Evolutionary conservation across 2,797 vertebrate species (phyloP).

Genomic region (Galagoides demidoff): DNA sequence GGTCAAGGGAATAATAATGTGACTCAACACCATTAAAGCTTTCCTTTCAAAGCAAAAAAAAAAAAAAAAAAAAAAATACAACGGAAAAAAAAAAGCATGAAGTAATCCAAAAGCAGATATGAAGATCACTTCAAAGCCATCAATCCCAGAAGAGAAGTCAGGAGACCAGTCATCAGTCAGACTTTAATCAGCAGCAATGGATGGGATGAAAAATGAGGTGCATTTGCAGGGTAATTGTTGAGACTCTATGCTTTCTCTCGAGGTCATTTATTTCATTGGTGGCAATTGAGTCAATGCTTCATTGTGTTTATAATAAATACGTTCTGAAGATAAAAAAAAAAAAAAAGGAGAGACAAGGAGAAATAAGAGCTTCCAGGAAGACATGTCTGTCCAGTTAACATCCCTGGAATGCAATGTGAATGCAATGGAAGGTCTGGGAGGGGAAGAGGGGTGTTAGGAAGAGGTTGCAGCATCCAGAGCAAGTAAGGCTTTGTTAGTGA

Average conservation of each 20-base stretch:
- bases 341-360: neutral
- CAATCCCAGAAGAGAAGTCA: conserved; percentile 78
- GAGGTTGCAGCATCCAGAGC: neutral
- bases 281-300: conserved; percentile 79
- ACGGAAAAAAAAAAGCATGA: conserved; percentile 39
- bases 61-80: neutral
- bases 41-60: conserved; percentile 16
- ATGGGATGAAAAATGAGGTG: conserved; percentile 75
- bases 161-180: conserved; percentile 82
- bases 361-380: neutral
- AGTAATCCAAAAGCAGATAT: conserved; percentile 65
- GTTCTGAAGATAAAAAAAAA: conserved; percentile 46
- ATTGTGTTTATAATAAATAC: conserved; percentile 80
- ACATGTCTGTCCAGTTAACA: too few species aligned
- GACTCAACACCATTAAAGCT: conserved; percentile 72
- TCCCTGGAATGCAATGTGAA: neutral
- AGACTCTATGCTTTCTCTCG: conserved; percentile 77
- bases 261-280: conserved; percentile 80
- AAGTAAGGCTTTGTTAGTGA: neutral
- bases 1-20: conserved; percentile 47
- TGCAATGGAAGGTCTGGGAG: neutral
- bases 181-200: conserved; percentile 84
- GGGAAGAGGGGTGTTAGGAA: neutral
- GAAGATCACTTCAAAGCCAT: conserved; percentile 81
- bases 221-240: conserved; percentile 79